These are phyloP conservation scores for Probaryconus sp. DNA, from an alignment of 1,140 invertebrate genomes.

Conservation along the genomic window DNA sequence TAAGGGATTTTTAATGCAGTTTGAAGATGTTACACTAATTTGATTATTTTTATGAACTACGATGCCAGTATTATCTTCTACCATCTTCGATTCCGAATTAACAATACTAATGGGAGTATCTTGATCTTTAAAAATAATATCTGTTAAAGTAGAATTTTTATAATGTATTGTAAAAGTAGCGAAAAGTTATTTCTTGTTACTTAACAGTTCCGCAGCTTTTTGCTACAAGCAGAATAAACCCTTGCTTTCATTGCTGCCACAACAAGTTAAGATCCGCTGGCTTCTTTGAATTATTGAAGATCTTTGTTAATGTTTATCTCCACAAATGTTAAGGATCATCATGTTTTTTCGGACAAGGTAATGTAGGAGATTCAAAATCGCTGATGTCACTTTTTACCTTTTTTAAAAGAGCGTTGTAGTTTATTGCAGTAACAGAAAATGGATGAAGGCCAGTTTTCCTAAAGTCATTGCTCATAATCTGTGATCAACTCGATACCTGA, in stretches of 20 bases:
- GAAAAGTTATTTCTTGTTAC: too few relatives aligned
- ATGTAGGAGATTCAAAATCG: background rate
- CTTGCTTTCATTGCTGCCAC: conserved; percentile 4
- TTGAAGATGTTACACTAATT: too few relatives aligned
- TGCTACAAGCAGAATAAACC: conserved; percentile 14
- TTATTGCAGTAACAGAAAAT: conserved; percentile 25
- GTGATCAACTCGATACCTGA: conserved; percentile 26
- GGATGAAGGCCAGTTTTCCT: conserved; percentile 29
- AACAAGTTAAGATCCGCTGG: conserved; percentile 8
- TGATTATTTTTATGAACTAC: too few relatives aligned
- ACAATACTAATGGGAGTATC: too few relatives aligned
- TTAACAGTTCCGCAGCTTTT: conserved; percentile 14
- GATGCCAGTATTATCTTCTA: too few relatives aligned
- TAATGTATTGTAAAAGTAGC: too few relatives aligned
- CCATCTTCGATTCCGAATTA: too few relatives aligned
- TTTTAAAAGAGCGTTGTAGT: conserved; percentile 20
- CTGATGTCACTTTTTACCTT: conserved; percentile 5
- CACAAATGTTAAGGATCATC: conserved; percentile 8
- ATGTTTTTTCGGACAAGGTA: background rate
- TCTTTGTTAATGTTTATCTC: conserved; percentile 20
- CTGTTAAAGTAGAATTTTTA: too few relatives aligned
- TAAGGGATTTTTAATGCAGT: too few relatives aligned
- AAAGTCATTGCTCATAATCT: conserved; percentile 18
- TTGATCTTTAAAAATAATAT: too few relatives aligned
- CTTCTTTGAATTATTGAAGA: conserved; percentile 16